phyloP scores from a whole-genome alignment of 2,113 vertebrate species.

The Neotragus moschatus region DNA sequence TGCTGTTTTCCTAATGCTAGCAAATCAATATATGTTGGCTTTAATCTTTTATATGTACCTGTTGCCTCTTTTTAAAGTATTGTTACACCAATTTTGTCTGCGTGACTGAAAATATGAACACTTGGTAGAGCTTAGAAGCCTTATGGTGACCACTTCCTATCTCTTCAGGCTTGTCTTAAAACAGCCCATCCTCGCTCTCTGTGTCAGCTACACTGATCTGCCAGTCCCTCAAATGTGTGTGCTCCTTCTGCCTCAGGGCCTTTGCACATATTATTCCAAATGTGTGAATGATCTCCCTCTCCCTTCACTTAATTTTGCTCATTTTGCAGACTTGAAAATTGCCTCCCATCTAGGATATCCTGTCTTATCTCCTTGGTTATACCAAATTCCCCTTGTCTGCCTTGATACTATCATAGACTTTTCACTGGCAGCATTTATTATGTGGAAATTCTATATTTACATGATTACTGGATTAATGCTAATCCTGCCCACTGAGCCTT shows the following conservation, averaged over 20 bases:
- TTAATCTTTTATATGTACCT: background rate
- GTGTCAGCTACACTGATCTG: background rate
- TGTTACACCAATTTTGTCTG: background rate
- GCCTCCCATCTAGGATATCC: background rate
- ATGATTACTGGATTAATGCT: background rate
- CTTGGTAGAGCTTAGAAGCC: background rate
- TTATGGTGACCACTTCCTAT: background rate
- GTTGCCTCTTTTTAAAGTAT: background rate
- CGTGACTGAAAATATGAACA: background rate
- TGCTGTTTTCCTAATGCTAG: background rate
- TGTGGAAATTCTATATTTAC: background rate
- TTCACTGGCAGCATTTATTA: background rate
- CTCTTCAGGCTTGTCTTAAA: background rate
- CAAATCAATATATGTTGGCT: background rate
- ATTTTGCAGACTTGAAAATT: background rate
- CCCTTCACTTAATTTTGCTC: background rate
- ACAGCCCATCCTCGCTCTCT: background rate
- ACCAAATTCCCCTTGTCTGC: background rate
- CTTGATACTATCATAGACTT: background rate
- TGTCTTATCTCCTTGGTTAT: background rate
- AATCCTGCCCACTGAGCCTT: background rate
- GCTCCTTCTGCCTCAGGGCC: background rate
- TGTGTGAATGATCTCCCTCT: background rate
- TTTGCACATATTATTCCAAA: background rate
- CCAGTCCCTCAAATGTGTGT: background rate